These are phyloP conservation scores for Tricholaema leucomelas DNA, from an alignment of 2,113 vertebrate species.

Conservation along the genomic window DNA sequence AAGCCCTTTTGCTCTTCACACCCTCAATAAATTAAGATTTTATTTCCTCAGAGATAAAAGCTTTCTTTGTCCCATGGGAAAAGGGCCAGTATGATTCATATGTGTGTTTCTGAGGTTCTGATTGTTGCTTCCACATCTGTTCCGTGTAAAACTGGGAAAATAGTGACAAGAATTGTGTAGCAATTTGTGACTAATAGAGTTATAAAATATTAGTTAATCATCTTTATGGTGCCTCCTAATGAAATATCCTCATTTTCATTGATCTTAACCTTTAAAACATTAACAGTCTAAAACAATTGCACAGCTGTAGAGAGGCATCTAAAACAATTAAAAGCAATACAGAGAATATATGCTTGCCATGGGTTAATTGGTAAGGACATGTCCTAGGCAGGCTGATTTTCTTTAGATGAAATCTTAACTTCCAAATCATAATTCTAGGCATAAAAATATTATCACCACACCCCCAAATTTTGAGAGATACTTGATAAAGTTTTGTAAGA, in stretches of 20 bases:
- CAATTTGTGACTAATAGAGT: conserved; percentile 12
- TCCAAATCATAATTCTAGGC: not conserved
- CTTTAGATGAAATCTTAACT: not conserved
- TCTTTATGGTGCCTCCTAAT: conserved; percentile 21
- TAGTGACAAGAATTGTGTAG: not conserved
- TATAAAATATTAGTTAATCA: conserved; percentile 35
- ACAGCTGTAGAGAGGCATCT: conserved; percentile 2
- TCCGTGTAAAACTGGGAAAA: not conserved
- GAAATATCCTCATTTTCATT: not conserved
- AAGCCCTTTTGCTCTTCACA: conserved; percentile 13
- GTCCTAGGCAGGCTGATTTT: not conserved
- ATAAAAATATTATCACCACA: not conserved
- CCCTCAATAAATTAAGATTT: conserved; percentile 17
- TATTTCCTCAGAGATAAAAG: conserved; percentile 28
- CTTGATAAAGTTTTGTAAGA: not conserved
- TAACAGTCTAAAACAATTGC: not conserved
- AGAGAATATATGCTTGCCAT: not conserved
- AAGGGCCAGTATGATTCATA: not conserved
- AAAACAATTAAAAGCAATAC: conserved; percentile 43
- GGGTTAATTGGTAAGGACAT: not conserved
- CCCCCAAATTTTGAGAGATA: not conserved
- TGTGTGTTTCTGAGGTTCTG: not conserved
- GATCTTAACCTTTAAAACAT: conserved; percentile 33
- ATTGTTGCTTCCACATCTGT: not conserved
- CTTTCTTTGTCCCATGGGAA: not conserved